phyloP scores from a whole-genome alignment of 1,140 invertebrate species.

The Meloidogyne hapla region DNA sequence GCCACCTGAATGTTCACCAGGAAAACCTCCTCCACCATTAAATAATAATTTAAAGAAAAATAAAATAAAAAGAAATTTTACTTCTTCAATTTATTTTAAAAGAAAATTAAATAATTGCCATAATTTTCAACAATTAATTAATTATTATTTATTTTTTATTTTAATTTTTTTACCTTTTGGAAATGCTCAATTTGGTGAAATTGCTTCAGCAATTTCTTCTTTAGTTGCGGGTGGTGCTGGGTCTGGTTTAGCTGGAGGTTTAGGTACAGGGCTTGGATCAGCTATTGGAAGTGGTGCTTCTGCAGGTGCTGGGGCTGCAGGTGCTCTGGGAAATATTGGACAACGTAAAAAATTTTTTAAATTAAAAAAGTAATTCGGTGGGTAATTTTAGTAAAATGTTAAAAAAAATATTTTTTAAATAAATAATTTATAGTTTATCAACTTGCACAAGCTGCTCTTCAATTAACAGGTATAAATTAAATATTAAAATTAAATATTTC shows the following conservation, averaged over 20 bases:
- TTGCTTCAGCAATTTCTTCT: slow-evolving; percentile 55
- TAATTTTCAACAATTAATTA: not conserved
- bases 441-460: slow-evolving; percentile 58
- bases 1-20: not conserved
- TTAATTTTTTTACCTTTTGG: not conserved
- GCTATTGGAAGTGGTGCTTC: slow-evolving; percentile 40
- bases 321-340: slow-evolving; percentile 49
- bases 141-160: not conserved
- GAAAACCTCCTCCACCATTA: not conserved
- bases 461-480: slow-evolving; percentile 51
- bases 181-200: slow-evolving; percentile 76
- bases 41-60: not conserved
- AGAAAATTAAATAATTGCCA: not conserved
- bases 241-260: slow-evolving; percentile 32
- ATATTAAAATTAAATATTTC: not conserved
- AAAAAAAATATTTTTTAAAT: slow-evolving; percentile 15
- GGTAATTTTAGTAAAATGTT: not conserved
- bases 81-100: not conserved
- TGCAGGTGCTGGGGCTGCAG: slow-evolving; percentile 45
- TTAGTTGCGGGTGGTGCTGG: slow-evolving; percentile 41
- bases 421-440: slow-evolving; percentile 53
- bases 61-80: slow-evolving; percentile 1
- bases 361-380: not conserved
- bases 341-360: slow-evolving; percentile 35
- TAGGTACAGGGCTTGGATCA: slow-evolving; percentile 1